Base-by-base conservation (phyloP, 2,888 invertebrate genomes). In the Rapana venosa region DNA sequence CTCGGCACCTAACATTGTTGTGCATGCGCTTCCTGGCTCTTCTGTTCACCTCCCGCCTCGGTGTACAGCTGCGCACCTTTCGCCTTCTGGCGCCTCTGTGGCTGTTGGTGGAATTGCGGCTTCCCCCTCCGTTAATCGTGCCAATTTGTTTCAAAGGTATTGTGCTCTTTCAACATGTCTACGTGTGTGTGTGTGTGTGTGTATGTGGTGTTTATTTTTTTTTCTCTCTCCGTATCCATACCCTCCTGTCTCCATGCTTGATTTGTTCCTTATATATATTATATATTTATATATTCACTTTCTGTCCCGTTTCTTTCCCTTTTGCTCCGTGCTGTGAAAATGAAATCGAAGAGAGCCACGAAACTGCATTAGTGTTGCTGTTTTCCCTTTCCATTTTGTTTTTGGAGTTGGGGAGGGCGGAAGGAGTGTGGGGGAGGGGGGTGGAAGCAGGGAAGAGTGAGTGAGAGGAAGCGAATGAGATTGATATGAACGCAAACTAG, bases 81-180 rank as follows among this genome's bases (percentile, higher is more conserved):
- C 89, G n/a, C 74, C 85, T 32, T 36, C 85, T 85, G 88, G 74
- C 85, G 70, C 85, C 30, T 66, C 89, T 89, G 84, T 85, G 47
- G 85, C 84, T 84, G 85, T 74, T 85, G 85, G 74, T 70, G 56
- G 47, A 6, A 36, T 70, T 56, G 89, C 83, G 83, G 89, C 56
- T 36, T 74, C 89, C 70, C 70, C 84, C 85, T 66, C 74, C 74
- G 47, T 85, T 56, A 84, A 26, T 58, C 84, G 85, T 84, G 74
- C 61, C 70, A 84, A 26, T 84, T 26, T 61, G 47, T 84, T 74
- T 32, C 89, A 89, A 89, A 89, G 89, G 89, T 89, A 89, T 84
- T 84, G 77, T 88, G 56, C 81, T 74, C 79, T 61, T 32, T 32
- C 13, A 35, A 79, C 36, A 22, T 77, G 58, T 79, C 58, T 87